Evolutionary conservation across 2,113 vertebrate genomes (phyloP).

Genomic region (Corvus moneduloides): DNA sequence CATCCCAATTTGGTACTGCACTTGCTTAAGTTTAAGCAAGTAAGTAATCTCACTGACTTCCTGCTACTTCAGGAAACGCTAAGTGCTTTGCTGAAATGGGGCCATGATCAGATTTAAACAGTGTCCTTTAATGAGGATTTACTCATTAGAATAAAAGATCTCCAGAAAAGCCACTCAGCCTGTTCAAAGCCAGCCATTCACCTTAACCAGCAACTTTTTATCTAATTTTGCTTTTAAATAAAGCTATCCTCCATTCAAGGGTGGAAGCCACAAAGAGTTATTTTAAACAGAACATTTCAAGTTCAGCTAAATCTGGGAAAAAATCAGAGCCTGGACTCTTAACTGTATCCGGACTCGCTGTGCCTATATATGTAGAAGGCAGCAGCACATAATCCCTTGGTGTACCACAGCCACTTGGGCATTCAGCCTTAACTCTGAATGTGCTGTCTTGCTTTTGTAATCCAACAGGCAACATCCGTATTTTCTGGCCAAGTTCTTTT

Average conservation of each 20-base stretch:
- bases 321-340: not conserved
- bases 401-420: not conserved
- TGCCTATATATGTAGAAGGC: not conserved
- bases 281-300: not conserved
- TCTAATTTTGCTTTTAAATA: constrained; percentile 12
- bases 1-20: not conserved
- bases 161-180: constrained; percentile 13
- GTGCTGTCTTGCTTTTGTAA: not conserved
- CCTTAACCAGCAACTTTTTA: not conserved
- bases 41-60: constrained; percentile 26
- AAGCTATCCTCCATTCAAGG: not conserved
- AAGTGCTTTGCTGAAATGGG: constrained; percentile 43
- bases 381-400: not conserved
- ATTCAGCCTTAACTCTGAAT: not conserved
- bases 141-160: not conserved
- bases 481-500: not conserved
- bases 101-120: constrained; percentile 23
- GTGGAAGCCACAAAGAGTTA: not conserved
- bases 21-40: constrained; percentile 17
- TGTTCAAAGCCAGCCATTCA: not conserved
- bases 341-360: accelerated
- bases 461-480: not conserved
- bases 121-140: constrained; percentile 29
- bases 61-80: not conserved
- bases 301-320: constrained; percentile 18